Conservation (phyloP, 2,113 vertebrate genomes). For the Pseudorectes ferrugineus region DNA sequence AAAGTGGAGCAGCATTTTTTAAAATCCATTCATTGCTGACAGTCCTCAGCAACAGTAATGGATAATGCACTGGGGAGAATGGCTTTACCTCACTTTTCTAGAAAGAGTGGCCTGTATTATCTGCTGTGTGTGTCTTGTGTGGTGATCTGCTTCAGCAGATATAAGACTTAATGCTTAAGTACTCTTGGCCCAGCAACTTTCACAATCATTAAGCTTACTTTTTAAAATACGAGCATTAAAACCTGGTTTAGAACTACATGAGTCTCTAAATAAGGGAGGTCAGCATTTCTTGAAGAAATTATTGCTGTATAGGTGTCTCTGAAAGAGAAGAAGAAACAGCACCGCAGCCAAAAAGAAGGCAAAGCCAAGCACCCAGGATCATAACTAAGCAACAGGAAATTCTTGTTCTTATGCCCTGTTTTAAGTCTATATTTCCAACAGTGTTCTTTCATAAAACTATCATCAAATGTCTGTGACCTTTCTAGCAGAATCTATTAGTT, state of each 20-base stretch:
- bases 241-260: conserved; percentile 1
- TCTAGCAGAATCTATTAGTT: not conserved
- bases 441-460: not conserved
- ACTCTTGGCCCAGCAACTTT: not conserved
- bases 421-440: not conserved
- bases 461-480: not conserved
- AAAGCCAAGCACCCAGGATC: not conserved
- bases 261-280: not conserved
- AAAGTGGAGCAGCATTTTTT: not conserved
- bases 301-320: not conserved
- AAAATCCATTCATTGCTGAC: not conserved
- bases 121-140: not conserved
- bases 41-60: not conserved
- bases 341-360: not conserved
- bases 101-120: not conserved
- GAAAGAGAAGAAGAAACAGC: not conserved
- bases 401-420: not conserved
- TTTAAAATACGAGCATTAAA: conserved; percentile 5
- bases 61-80: not conserved
- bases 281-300: not conserved
- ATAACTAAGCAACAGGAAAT: not conserved
- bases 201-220: not conserved
- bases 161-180: not conserved
- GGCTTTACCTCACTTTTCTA: not conserved
- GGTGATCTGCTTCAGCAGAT: not conserved